phyloP scores from a whole-genome alignment of 2,113 vertebrate genomes.

The Onychorhynchus coronatus region DNA sequence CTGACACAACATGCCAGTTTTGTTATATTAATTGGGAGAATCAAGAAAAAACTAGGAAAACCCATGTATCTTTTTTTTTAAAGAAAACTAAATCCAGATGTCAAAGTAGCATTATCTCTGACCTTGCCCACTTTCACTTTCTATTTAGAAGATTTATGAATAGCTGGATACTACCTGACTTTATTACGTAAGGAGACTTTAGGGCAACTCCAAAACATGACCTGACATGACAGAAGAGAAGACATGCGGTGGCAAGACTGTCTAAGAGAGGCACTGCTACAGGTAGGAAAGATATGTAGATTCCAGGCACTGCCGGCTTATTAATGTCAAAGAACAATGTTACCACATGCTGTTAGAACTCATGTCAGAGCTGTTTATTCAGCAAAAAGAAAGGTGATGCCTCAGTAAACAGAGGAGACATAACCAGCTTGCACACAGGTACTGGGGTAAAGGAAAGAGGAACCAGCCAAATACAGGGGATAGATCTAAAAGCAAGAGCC shows the following conservation, averaged over 20 bases:
- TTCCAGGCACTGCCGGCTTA: not conserved
- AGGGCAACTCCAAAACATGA: not conserved
- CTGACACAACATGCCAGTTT: not conserved
- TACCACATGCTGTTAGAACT: not conserved
- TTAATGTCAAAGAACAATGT: not conserved
- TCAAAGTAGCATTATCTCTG: not conserved
- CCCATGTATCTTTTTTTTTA: not conserved
- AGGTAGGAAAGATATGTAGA: not conserved
- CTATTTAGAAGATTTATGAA: not conserved
- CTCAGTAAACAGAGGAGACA: not conserved
- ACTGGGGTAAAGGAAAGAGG: not conserved
- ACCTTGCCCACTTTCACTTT: not conserved
- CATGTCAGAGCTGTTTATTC: not conserved
- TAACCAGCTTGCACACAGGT: not conserved
- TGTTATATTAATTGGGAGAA: not conserved
- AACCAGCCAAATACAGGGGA: not conserved
- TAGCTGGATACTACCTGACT: not conserved
- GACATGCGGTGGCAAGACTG: not conserved
- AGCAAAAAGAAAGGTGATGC: not conserved
- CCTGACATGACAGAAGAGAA: not conserved
- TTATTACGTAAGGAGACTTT: not conserved
- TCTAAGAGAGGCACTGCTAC: not conserved
- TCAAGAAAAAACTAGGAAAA: not conserved
- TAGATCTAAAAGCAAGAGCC: not conserved
- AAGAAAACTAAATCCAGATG: not conserved